phyloP scores from a whole-genome alignment of 2,797 vertebrate genomes.

The Smutsia temminckii region DNA sequence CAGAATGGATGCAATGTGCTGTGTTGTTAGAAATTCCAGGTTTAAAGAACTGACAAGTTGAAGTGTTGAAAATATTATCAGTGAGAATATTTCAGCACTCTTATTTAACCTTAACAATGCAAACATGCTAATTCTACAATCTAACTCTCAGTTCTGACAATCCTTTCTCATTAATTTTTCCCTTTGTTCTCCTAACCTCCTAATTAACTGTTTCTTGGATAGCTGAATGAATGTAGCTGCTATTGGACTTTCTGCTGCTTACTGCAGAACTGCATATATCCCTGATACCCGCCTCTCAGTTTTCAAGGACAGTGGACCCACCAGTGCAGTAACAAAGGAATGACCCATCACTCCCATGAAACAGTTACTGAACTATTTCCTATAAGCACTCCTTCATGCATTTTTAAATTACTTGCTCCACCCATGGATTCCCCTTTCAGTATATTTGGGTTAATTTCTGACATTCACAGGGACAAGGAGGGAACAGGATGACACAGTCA shows the following conservation, averaged over 20 bases:
- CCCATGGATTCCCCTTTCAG: background rate
- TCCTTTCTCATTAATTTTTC: background rate
- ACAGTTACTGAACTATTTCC: background rate
- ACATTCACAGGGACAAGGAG: background rate
- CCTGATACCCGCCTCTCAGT: background rate
- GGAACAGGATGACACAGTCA: background rate
- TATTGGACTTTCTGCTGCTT: background rate
- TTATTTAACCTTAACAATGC: background rate
- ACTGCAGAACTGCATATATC: background rate
- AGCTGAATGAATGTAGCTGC: too few relatives aligned
- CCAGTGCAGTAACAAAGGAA: background rate
- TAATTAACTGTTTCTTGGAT: background rate
- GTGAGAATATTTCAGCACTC: background rate
- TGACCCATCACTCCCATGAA: background rate
- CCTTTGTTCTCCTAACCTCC: background rate
- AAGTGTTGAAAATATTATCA: background rate
- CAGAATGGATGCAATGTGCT: rapidly evolving
- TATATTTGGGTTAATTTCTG: background rate
- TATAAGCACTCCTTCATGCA: background rate
- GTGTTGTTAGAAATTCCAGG: background rate
- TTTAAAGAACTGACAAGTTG: background rate
- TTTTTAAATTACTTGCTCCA: background rate
- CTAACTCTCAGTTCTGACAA: background rate
- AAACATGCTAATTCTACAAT: background rate
- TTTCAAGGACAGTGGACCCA: background rate